These are phyloP conservation scores for Drosophila mercatorum DNA, from an alignment of 2,888 invertebrate species.

Conservation along the genomic window DNA sequence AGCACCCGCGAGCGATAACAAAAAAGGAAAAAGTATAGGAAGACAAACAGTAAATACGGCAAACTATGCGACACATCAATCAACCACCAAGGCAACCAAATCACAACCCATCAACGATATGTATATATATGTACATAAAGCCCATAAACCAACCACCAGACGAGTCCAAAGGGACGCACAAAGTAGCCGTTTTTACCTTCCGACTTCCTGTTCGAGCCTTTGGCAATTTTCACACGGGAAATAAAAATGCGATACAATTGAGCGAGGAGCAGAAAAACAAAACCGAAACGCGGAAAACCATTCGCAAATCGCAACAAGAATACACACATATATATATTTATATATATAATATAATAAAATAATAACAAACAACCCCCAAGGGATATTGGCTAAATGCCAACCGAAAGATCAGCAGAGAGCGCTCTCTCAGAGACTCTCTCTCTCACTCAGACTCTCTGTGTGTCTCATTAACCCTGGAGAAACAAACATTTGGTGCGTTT, in stretches of 20 bases:
- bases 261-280: slow-evolving; percentile 72
- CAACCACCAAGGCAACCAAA: slow-evolving; percentile 77
- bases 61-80: slow-evolving; percentile 68
- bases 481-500: slow-evolving; percentile 65
- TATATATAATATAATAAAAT: slow-evolving; percentile 25
- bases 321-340: neutral
- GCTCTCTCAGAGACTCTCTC: neutral
- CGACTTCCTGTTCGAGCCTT: slow-evolving; percentile 64
- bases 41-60: slow-evolving; percentile 25
- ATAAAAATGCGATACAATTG: slow-evolving; percentile 77
- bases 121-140: neutral
- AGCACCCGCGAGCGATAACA: slow-evolving; percentile 31
- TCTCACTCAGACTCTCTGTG: neutral
- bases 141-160: slow-evolving; percentile 50
- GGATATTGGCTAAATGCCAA: slow-evolving; percentile 13
- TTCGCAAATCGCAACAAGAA: slow-evolving; percentile 72
- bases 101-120: slow-evolving; percentile 61
- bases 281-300: slow-evolving; percentile 79
- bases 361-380: slow-evolving; percentile 55
- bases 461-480: slow-evolving; percentile 67
- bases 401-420: slow-evolving; percentile 24
- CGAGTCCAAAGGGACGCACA: slow-evolving; percentile 33
- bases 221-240: slow-evolving; percentile 78
- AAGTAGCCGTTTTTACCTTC: slow-evolving; percentile 48
- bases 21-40: slow-evolving; percentile 8